Base-by-base conservation (phyloP, 2,888 invertebrate genomes). In the Agrotis exclamationis region DNA sequence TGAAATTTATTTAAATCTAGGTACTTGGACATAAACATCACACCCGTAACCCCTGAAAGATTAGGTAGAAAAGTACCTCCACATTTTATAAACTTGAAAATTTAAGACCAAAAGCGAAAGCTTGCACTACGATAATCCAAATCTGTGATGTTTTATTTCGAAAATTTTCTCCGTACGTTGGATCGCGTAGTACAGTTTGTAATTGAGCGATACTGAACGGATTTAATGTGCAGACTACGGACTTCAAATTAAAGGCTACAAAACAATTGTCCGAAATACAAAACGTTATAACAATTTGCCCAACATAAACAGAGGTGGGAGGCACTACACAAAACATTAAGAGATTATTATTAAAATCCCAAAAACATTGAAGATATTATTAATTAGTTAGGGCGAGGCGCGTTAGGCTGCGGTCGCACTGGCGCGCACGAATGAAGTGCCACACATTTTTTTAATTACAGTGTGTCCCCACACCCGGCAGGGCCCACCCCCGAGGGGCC, bases 391-490 rank as follows among this genome's bases (percentile, higher is more conserved):
- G 89, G 91, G 90, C 86, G 88, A 87, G 87, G 83, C 83, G 82
- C 83, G 79, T 80, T 83, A 85, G 85, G 87, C 84, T 89, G 91
- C 86, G 92, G 93, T 92, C 90, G 76, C 88, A 85, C 91, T 89
- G 91, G 72, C 85, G 86, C 86, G 89, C 90, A 86, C 91, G 89
- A 93, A 95, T 95, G 94, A 95, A 95, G 92, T 95, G 94, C 91
- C 94, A 94, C 95, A 95, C 91, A 93, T 95, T 95, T 95, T 95
- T 95, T 95, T 95, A 95, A 95, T 95, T 95, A 93, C 95, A 82
- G 66, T 74, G 66, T 76, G 70, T 84, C 90, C 88, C 87, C 85
- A 82, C 83, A 80, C 84, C 79, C 76, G 74, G 77, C 67, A 63
- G 58, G 78, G 54, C 63, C 70, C 64, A 73, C 79, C 79, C 80